Evolutionary conservation across 2,888 invertebrate species (phyloP).

Genomic region (Scrobipalpa atriplicella): DNA sequence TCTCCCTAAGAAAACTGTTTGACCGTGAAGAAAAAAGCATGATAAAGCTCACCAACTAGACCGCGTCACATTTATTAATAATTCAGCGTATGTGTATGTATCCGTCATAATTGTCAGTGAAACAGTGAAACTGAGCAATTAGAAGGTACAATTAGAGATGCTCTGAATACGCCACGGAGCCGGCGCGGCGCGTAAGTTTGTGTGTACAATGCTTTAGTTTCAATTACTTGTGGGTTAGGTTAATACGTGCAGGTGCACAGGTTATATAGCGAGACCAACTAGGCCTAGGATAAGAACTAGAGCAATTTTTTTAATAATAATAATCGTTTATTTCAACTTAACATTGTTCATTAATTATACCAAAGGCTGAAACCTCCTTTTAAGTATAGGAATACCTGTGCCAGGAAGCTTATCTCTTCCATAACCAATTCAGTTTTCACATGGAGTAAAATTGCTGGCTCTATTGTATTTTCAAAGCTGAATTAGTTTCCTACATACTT

Average conservation of each 20-base stretch:
- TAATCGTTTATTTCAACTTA: too few relatives aligned
- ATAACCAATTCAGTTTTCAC: too few relatives aligned
- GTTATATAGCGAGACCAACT: conserved; percentile 9
- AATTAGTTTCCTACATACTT: too few relatives aligned
- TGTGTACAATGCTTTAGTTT: conserved; percentile 9
- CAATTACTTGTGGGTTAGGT: conserved; percentile 6
- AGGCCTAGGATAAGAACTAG: conserved; percentile 3
- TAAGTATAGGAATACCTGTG: too few relatives aligned
- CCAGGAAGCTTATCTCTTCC: too few relatives aligned
- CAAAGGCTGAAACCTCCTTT: too few relatives aligned
- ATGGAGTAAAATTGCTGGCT: too few relatives aligned
- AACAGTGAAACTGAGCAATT: conserved; percentile 79
- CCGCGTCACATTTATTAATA: conserved; percentile 58
- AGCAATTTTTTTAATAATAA: too few relatives aligned
- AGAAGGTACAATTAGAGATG: conserved; percentile 74
- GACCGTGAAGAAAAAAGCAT: conserved; percentile 12
- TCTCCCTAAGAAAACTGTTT: conserved; percentile 3
- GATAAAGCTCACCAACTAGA: conserved; percentile 26
- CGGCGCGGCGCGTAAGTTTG: conserved; percentile 6
- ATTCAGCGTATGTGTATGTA: conserved; percentile 61
- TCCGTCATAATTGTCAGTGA: conserved; percentile 79
- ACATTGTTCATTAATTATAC: too few relatives aligned
- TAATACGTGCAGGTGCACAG: neutral
- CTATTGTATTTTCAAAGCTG: too few relatives aligned
- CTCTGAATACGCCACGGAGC: conserved; percentile 66